Base-by-base conservation (phyloP, 2,113 vertebrate species). In the Petroica traversi region DNA sequence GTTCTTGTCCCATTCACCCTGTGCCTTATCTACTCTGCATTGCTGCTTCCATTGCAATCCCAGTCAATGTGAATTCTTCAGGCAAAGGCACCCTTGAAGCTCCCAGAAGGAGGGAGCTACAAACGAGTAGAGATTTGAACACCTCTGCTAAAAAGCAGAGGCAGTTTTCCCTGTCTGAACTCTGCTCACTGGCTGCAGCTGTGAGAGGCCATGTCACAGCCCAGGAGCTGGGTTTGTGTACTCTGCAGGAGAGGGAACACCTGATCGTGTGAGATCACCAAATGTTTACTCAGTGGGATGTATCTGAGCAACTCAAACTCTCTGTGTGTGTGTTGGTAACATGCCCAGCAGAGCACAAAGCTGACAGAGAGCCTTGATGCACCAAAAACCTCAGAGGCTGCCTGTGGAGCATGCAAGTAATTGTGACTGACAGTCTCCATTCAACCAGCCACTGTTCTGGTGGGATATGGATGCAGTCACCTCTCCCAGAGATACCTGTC, bases 281-380 rank as follows among this genome's bases (percentile, higher is more conserved):
- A 36, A 11, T 91, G 54, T 97, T 97, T 96, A 61, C 88, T 89
- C 69, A 63, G 43, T 36, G 26, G 36, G 45, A 40, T 36, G 95
- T 95, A 74, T 59, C 96, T 76, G 58, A 92, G 96, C 95, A 96
- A 96, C 96, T 41, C 71, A 69, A 76, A 78, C 19, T 11, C 48
- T 88, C 66, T 68, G 49, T 13, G 1, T 90, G 57, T 91, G 61
- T 73, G 6, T 79, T 92, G 72, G 84, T 86, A 92, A 93, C 2
- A 0, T 38, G 33, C 61, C 52, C 68, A 41, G 20, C 25, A 80
- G 57, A 83, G 41, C 59, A 23, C 4, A 88, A 79, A 59, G 51
- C 41, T 63, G 17, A 55, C 16, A 2, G 71, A 81, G 12, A 29
- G 9, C 14, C 31, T 22, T 4, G 4, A 38, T 46, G n/a, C 13